Evolutionary conservation across 2,113 vertebrate genomes (phyloP), one percentile per base, ranked within the genome.

Genomic region (Nibea albiflora): DNA sequence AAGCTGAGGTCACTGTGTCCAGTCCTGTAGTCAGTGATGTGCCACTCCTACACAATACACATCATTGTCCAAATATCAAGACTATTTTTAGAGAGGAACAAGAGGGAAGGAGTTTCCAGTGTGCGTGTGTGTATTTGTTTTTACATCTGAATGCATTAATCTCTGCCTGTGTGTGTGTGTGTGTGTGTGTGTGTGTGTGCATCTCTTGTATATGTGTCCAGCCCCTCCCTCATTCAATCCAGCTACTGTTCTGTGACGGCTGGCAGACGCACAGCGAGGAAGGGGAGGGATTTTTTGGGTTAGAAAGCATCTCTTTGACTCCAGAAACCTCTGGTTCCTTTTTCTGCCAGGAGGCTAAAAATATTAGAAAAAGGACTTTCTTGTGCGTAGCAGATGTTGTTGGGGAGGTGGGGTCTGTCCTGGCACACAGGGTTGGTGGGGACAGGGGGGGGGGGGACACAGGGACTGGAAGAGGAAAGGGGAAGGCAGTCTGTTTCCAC

Each of bases 221-320:
- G 79, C 79, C 69, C 80, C 81, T 74, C 78, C 83, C 78, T 81
- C 67, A 2, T 74, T 95, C 89, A 94, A 93, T 94, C 88, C 88
- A 75, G 82, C 86, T 75, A 86, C 92, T 95, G 94, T 95, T 94
- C 90, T 80, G 81, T 62, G 84, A 86, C 67, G 66, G 77, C 76
- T 69, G 85, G 75, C 81, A 70, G 89, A 84, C 58, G n/a, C 65
- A 67, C 65, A 20, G 44, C 1, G 26, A 73, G 76, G 73, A 67
- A 78, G 57, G 86, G 81, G 81, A 50, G 88, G 83, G 78, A 17
- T 46, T 39, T 46, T 58, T 53, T 62, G 54, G 89, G 69, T 88
- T 71, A 92, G 90, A 95, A 92, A 91, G 91, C 89, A 69, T 78
- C 76, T 90, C 92, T 94, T 94, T 94, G 88, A 94, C 89, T 84